phyloP scores from a whole-genome alignment of 2,888 invertebrate species.

The Diaprepes abbreviatus region DNA sequence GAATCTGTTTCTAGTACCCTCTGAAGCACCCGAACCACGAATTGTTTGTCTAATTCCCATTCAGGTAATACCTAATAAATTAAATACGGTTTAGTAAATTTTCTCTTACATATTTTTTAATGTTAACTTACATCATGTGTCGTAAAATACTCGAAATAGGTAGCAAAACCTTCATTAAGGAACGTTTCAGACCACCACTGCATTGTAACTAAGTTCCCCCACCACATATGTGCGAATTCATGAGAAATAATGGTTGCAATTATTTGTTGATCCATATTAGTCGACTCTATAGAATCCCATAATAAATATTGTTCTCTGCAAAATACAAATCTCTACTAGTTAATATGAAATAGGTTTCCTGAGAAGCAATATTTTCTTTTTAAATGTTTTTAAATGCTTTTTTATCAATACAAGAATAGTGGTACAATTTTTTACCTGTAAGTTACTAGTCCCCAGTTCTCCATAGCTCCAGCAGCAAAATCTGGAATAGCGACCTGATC shows the following conservation, averaged over 20 bases:
- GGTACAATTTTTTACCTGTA: slow-evolving; percentile 80
- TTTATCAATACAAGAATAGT: no score
- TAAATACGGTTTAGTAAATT: no score
- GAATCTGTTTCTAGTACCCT: slow-evolving; percentile 74
- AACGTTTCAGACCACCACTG: slow-evolving; percentile 83
- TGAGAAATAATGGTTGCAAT: slow-evolving; percentile 80
- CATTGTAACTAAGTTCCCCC: slow-evolving; percentile 82
- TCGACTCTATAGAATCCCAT: slow-evolving; percentile 61
- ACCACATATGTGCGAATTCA: slow-evolving; percentile 88
- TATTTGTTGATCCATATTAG: slow-evolving; percentile 65
- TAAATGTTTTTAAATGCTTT: no score
- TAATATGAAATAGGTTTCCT: no score
- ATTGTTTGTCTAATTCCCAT: slow-evolving; percentile 78
- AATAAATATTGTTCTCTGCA: slow-evolving; percentile 74
- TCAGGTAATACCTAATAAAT: slow-evolving; percentile 60
- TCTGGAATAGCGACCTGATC: slow-evolving; percentile 90
- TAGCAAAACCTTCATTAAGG: slow-evolving; percentile 83
- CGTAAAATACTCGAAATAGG: slow-evolving; percentile 79
- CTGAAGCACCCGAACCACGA: slow-evolving; percentile 79
- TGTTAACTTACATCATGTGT: slow-evolving; percentile 51
- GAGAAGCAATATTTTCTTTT: no score
- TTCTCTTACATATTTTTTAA: no score
- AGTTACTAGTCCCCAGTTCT: slow-evolving; percentile 91
- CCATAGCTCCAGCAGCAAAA: slow-evolving; percentile 90
- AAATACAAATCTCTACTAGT: background rate